A percentile compares a stretch with the other conserved stretches of the same genome.
Evolutionary conservation across 1,140 invertebrate species (phyloP).

Genomic region (Leguminivora glycinivorella): DNA sequence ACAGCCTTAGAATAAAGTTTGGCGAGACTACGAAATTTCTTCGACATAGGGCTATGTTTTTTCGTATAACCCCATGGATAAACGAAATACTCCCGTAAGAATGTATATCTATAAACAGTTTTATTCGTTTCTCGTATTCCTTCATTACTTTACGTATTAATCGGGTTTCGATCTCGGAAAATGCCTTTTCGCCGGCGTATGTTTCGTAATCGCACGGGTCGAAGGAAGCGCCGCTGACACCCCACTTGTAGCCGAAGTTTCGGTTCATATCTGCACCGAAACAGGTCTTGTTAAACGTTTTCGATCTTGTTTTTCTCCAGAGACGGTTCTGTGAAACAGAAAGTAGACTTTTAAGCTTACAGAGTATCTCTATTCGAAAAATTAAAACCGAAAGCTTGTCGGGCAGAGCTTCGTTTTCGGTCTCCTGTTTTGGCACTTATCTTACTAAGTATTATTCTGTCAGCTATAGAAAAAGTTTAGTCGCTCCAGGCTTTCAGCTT

Average conservation of each 20-base stretch:
- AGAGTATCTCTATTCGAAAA: no score
- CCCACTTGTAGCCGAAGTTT: slow-evolving; percentile 82
- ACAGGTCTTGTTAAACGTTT: slow-evolving; percentile 60
- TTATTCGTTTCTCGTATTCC: slow-evolving; percentile 65
- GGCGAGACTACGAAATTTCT: slow-evolving; percentile 26
- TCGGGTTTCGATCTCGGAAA: slow-evolving; percentile 85
- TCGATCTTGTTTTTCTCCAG: slow-evolving; percentile 78
- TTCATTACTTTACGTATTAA: slow-evolving; percentile 75
- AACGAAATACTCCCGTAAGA: slow-evolving; percentile 79
- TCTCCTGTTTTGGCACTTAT: no score
- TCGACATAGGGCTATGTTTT: slow-evolving; percentile 7
- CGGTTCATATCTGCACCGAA: slow-evolving; percentile 80
- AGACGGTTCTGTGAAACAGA: slow-evolving; percentile 47
- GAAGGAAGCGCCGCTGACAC: slow-evolving; percentile 76
- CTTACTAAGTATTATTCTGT: no score
- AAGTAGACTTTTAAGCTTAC: no score
- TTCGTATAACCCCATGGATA: slow-evolving; percentile 72
- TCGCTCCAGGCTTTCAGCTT: no score
- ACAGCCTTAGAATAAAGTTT: slow-evolving; percentile 46
- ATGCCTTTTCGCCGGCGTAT: slow-evolving; percentile 82
- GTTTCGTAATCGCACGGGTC: slow-evolving; percentile 81
- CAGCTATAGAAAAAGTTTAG: no score
- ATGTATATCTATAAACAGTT: slow-evolving; percentile 83
- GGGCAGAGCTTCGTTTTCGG: no score
- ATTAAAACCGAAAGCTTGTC: no score